phyloP scores from a whole-genome alignment of 2,797 vertebrate genomes.

The Helarctos malayanus region DNA sequence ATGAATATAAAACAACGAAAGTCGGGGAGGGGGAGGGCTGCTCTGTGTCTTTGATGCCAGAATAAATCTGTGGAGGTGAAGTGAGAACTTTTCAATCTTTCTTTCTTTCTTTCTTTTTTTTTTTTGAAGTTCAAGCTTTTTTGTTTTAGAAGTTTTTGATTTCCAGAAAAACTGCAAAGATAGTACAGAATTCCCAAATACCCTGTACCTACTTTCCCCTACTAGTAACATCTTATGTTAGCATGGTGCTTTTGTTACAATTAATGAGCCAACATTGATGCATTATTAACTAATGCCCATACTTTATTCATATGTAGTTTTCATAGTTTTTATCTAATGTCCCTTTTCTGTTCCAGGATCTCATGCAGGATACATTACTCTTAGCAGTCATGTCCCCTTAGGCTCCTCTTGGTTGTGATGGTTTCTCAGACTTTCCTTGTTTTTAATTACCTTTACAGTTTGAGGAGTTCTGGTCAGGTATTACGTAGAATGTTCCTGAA shows the following conservation, averaged over 20 bases:
- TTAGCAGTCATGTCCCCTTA: not conserved
- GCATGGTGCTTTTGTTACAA: not conserved
- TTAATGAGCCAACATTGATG: not conserved
- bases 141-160: not conserved
- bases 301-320: not conserved
- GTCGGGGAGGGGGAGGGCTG: not conserved
- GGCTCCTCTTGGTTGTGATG: not conserved
- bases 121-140: not conserved
- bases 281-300: not conserved
- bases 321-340: not conserved
- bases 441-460: not conserved
- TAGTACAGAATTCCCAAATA: not conserved
- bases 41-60: not conserved
- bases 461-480: not conserved
- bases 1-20: not conserved
- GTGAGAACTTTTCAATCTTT: conserved; percentile 10
- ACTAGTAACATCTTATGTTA: not conserved
- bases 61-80: not conserved
- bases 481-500: not conserved
- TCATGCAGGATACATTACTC: not conserved
- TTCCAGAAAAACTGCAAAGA: not conserved
- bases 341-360: not conserved
- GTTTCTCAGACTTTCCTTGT: not conserved
- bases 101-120: too few species aligned
- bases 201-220: not conserved